Evolutionary conservation across 2,113 vertebrate species (phyloP), one percentile per base, ranked within the genome.

Genomic region (Gallinago jamesoni): DNA sequence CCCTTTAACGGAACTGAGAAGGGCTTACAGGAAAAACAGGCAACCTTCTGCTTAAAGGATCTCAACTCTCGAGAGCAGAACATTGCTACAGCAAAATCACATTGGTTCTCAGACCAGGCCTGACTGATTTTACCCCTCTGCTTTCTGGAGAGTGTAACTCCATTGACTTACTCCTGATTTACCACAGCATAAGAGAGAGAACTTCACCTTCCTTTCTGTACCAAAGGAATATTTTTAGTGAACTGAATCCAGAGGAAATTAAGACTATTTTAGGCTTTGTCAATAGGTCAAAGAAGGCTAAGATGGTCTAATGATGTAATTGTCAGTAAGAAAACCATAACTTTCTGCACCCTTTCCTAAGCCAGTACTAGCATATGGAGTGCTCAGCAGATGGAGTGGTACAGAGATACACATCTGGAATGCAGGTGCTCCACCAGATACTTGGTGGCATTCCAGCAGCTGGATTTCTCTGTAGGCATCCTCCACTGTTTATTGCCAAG

Each of bases 391-490:
- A 81, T 84, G 88, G 56, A 89, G 31, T 31, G 45, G 41, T 60
- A 73, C 28, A 84, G 56, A 77, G 39, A 31, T 24, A 16, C 17
- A 55, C 95, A 95, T 94, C 92, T 97, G 89, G 74, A 90, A 79
- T 31, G 37, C 92, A 96, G 91, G 90, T 94, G 82, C 50, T 89
- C 73, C 62, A 70, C 66, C 86, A 96, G 81, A 87, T 59, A 50
- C 28, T 92, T 80, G 84, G 70, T 89, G 80, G 45, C 66, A 47
- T 76, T 92, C 90, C 84, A 95, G 77, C 90, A 87, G 81, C 70
- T 89, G 62, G 74, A 75, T 89, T 84, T 82, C 86, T 87, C 87
- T 64, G 16, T 35, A 79, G 55, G 84, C 92, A 91, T 30, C 57
- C 53, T 90, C n/a, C 68, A 28, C n/a, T 73, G n/a, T 84, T 84